Base-by-base conservation (phyloP, 2,888 invertebrate species). In the Zaprionus lineosus region DNA sequence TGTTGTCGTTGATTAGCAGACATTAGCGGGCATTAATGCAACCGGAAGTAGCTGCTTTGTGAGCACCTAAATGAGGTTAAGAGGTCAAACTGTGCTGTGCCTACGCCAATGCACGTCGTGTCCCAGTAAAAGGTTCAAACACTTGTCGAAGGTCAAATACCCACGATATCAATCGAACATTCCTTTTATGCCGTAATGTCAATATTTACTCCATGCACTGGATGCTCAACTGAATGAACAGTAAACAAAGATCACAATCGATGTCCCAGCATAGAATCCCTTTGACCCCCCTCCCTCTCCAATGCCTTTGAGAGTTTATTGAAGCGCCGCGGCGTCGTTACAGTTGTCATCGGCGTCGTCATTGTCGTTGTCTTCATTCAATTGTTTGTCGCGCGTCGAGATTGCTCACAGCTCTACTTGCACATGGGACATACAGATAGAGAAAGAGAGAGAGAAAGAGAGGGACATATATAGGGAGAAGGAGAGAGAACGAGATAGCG, bases 351-450 rank as follows among this genome's bases (percentile, higher is more conserved):
- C 5, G 37, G 26, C 37, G 60, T 66, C 37, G 41, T 39, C 24
- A 34, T 29, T 18, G 40, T 37, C 14, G 44, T 56, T 51, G 72
- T 77, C 63, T 76, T 65, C 69, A 67, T 66, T 84, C 76, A 71
- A 71, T 70, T 82, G 74, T 47, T 72, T 81, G 75, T 71, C 77
- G 84, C 74, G 66, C 72, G 78, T 84, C 76, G 84, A 76, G 84
- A 85, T 85, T 85, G 71, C 60, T 61, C 74, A 82, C 71, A 74
- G 68, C 55, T 55, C 37, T n/a, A n/a, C n/a, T n/a, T n/a, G n/a
- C n/a, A n/a, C n/a, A n/a, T n/a, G n/a, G n/a, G n/a, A n/a, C n/a
- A n/a, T n/a, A n/a, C n/a, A n/a, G n/a, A n/a, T n/a, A n/a, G n/a
- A n/a, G n/a, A n/a, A n/a, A n/a, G n/a, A n/a, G n/a, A n/a, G n/a